Evolutionary conservation across 2,797 vertebrate genomes (phyloP), one percentile per base, ranked within the genome.

Genomic region (Gobio occitaniae): DNA sequence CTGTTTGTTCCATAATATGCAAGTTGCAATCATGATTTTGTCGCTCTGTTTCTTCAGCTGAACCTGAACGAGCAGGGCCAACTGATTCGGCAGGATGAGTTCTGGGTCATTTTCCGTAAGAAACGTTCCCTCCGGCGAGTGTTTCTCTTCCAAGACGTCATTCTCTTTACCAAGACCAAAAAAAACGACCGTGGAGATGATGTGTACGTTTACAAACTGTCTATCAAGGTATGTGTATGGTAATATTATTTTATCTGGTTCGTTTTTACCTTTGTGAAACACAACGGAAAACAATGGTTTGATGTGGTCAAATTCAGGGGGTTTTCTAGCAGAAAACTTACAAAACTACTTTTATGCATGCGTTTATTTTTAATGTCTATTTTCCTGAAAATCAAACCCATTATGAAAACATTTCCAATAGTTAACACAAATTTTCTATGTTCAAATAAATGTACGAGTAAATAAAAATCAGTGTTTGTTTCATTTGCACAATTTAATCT

Each of bases 31-130:
- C n/a, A 47, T 21, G 16, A 3, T 16, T 68, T 5, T 52, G 3
- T 44, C 11, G 2, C 52, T 68, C 0, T 56, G 38, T 68, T 32
- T 61, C n/a, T 69, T 59, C 90, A 96, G 96, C 94, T 96, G n/a
- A 96, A 96, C 88, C 83, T 96, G 84, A 96, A 96, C 87, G 95
- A 96, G 87, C 95, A 96, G 88, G 95, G 95, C 0, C 93, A 95
- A 81, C 91, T 96, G 76, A 94, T 96, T 83, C 92, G 94, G 0
- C 95, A 96, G 85, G 95, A 96, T 41, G 95, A 96, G 87, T 94
- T 96, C 87, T 79, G 93, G 25, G 94, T 96, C 0, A 95, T 92
- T 1, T 95, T 95, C 86, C 91, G 94, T 44, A 96, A 95, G 90
- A 96, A 93, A 52, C 95, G 94, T 65, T 94, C 93, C 78, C 92